Evolutionary conservation across 2,888 invertebrate species (phyloP).

Genomic region (Enchytraeus crypticus): DNA sequence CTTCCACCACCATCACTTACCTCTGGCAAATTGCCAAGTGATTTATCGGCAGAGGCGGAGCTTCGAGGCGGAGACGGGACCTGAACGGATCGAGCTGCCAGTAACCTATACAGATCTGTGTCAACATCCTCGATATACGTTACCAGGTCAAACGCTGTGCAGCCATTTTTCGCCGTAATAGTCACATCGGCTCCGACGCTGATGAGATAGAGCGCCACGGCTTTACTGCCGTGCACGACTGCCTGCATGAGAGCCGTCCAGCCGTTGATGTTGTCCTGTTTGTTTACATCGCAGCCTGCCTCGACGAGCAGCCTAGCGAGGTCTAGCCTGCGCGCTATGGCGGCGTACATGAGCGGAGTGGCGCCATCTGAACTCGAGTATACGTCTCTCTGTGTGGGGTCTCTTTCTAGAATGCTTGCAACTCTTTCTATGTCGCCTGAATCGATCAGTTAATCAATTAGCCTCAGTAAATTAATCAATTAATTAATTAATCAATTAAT

Average conservation of each 20-base stretch:
- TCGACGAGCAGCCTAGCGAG: conserved; percentile 43
- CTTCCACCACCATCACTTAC: neutral
- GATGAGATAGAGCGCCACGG: conserved; percentile 45
- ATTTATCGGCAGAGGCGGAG: neutral
- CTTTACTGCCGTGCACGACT: conserved; percentile 48
- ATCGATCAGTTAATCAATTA: neutral
- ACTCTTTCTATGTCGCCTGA: conserved; percentile 41
- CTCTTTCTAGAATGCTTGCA: conserved; percentile 39
- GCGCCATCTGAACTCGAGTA: conserved; percentile 46
- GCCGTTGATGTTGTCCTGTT: conserved; percentile 47
- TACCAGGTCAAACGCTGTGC: conserved; percentile 49
- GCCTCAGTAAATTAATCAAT: too few species aligned
- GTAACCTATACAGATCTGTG: conserved; percentile 41
- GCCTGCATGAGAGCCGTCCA: conserved; percentile 52
- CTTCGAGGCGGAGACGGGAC: neutral
- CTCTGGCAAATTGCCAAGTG: neutral
- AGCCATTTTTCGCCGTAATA: conserved; percentile 46
- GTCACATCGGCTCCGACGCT: conserved; percentile 46
- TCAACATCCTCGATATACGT: conserved; percentile 47
- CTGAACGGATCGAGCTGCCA: conserved; percentile 37
- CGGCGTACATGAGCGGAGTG: conserved; percentile 50
- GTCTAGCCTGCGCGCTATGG: conserved; percentile 46
- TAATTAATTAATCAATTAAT: too few species aligned
- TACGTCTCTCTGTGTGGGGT: conserved; percentile 40
- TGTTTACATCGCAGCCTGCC: conserved; percentile 47